Percentiles rank a stretch among this genome's conserved stretches.
Conservation (phyloP, 1,140 invertebrate genomes). For the Luehdorfia chinensis region DNA sequence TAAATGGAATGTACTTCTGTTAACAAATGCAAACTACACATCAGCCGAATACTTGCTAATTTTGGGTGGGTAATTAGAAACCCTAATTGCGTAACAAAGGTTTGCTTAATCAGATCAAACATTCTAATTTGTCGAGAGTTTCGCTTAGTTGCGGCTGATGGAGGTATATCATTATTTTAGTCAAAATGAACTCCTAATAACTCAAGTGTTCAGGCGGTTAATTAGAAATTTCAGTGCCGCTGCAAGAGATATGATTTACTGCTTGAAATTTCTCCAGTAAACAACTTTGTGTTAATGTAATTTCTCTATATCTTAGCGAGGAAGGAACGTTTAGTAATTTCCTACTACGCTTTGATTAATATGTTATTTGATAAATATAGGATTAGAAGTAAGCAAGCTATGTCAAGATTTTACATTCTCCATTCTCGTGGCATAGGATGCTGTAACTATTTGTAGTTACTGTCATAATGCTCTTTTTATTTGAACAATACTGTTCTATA, state of each 20-base stretch:
- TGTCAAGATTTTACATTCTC: too few species aligned
- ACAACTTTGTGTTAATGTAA: slow-evolving; percentile 22
- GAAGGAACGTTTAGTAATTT: background rate
- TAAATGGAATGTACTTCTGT: too few species aligned
- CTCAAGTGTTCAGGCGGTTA: slow-evolving; percentile 27
- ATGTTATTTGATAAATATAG: slow-evolving; percentile 12
- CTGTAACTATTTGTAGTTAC: too few species aligned
- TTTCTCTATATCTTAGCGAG: slow-evolving; percentile 6
- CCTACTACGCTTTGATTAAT: too few species aligned
- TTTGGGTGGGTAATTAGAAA: slow-evolving; percentile 7
- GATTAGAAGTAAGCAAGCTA: too few species aligned
- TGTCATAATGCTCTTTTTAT: too few species aligned
- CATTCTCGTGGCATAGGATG: too few species aligned
- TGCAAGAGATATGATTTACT: slow-evolving; percentile 24
- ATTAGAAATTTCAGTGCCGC: slow-evolving; percentile 24
- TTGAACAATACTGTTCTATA: too few species aligned
- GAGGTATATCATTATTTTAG: slow-evolving; percentile 25
- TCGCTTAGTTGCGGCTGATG: slow-evolving; percentile 13
- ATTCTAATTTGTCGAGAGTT: slow-evolving; percentile 22
- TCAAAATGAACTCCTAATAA: slow-evolving; percentile 30
- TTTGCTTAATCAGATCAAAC: slow-evolving; percentile 30
- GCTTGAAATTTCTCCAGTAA: slow-evolving; percentile 20
- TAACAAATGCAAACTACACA: slow-evolving; percentile 1
- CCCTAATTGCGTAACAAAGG: slow-evolving; percentile 25
- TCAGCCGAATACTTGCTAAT: slow-evolving; percentile 10